Conservation (phyloP, 1,140 invertebrate species). For the Platyura marginata region DNA sequence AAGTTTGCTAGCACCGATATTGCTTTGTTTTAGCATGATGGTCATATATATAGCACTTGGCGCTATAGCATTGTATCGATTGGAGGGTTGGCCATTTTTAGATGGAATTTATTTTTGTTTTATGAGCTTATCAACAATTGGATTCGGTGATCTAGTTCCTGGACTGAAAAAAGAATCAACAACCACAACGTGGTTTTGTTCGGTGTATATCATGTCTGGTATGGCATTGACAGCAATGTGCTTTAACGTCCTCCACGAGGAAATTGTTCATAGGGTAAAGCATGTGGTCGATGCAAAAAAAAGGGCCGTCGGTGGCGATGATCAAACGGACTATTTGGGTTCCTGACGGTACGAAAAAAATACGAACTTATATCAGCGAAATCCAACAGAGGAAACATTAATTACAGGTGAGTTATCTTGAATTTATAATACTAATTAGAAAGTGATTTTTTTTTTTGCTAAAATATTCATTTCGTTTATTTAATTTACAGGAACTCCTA, state of each 20-base stretch:
- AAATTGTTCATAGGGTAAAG: conserved; percentile 61
- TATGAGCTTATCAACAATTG: conserved; percentile 82
- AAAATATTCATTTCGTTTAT: not conserved
- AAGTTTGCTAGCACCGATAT: conserved; percentile 55
- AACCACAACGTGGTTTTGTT: conserved; percentile 71
- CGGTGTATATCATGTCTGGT: conserved; percentile 87
- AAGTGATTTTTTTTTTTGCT: not conserved
- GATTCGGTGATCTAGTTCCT: conserved; percentile 77
- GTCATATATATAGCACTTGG: conserved; percentile 72
- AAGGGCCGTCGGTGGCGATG: conserved; percentile 28
- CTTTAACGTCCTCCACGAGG: conserved; percentile 92
- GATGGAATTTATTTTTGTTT: conserved; percentile 92
- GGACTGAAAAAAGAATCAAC: conserved; percentile 47
- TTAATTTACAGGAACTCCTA: conserved; percentile 31
- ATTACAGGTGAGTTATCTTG: conserved; percentile 15
- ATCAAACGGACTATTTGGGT: conserved; percentile 34
- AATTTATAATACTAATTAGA: not conserved
- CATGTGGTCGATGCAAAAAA: conserved; percentile 32
- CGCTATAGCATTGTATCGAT: conserved; percentile 66
- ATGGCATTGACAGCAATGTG: conserved; percentile 96
- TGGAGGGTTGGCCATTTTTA: conserved; percentile 72
- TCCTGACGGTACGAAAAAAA: conserved; percentile 46
- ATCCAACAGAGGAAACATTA: conserved; percentile 43
- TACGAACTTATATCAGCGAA: conserved; percentile 35
- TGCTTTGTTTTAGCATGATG: conserved; percentile 59